A percentile compares a stretch with the other conserved stretches of the same genome.
phyloP scores from a whole-genome alignment of 2,797 vertebrate genomes.

The Graptemys geographica region DNA sequence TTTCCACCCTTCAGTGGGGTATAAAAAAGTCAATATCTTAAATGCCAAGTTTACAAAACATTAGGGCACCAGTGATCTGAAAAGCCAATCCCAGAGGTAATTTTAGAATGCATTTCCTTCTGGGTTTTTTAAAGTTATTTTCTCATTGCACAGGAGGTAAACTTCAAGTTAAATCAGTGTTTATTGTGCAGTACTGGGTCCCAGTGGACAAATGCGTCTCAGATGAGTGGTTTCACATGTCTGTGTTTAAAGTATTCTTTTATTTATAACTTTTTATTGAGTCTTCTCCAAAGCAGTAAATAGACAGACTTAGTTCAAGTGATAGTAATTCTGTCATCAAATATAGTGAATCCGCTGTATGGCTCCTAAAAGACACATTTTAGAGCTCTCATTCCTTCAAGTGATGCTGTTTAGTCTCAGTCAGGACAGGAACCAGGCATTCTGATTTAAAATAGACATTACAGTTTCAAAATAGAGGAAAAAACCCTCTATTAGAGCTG shows the following conservation, averaged over 20 bases:
- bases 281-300: background rate
- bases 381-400: background rate
- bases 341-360: background rate
- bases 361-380: background rate
- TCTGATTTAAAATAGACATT: background rate
- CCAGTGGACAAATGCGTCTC: background rate
- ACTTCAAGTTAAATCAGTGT: slow-evolving; percentile 6
- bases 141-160: background rate
- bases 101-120: background rate
- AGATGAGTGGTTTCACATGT: background rate
- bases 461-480: background rate
- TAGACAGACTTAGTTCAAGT: background rate
- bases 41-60: background rate
- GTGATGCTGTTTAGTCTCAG: background rate
- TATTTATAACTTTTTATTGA: slow-evolving; percentile 28
- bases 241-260: slow-evolving; percentile 13
- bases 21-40: background rate
- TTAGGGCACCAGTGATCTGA: background rate
- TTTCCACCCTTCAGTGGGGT: background rate
- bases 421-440: background rate
- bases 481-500: background rate
- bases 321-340: slow-evolving; percentile 34
- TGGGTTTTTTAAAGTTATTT: background rate
- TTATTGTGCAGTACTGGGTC: background rate
- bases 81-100: background rate